phyloP scores from a whole-genome alignment of 2,888 invertebrate species.

The Hirudinaria manillensis region DNA sequence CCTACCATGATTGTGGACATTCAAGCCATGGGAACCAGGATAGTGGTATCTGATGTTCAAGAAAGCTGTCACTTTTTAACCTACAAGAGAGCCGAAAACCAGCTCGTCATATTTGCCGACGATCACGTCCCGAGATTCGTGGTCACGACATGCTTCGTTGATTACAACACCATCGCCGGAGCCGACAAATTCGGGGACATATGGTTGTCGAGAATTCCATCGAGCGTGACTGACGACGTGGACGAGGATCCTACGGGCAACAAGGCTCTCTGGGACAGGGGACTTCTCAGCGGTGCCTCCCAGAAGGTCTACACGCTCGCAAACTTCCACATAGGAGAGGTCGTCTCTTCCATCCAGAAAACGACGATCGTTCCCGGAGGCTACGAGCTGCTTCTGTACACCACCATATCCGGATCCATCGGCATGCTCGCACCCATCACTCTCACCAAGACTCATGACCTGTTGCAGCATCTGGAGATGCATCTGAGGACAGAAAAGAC shows the following conservation, averaged over 20 bases:
- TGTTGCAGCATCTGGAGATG: constrained; percentile 98
- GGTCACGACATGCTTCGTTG: constrained; percentile 81
- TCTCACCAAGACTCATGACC: constrained; percentile 68
- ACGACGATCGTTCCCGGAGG: constrained; percentile 94
- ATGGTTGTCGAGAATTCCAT: constrained; percentile 73
- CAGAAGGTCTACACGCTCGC: constrained; percentile 87
- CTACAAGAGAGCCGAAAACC: constrained; percentile 90
- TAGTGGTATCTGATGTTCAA: constrained; percentile 83
- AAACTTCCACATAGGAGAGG: constrained; percentile 92
- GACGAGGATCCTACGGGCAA: constrained; percentile 99
- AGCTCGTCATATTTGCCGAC: constrained; percentile 93
- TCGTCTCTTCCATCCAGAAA: constrained; percentile 87
- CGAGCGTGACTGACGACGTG: constrained; percentile 89
- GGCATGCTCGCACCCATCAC: constrained; percentile 55
- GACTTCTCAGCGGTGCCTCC: constrained; percentile 88
- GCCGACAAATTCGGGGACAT: constrained; percentile 98
- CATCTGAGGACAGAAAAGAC: constrained; percentile 96
- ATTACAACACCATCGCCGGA: constrained; percentile 93
- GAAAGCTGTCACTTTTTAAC: constrained; percentile 93
- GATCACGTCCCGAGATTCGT: constrained; percentile 96
- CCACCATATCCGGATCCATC: constrained; percentile 72
- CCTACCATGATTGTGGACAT: constrained; percentile 89
- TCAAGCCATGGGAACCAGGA: constrained; percentile 85
- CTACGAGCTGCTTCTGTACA: constrained; percentile 90
- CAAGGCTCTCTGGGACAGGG: constrained; percentile 85